Conservation (phyloP, 1,140 invertebrate genomes). For the Lepidurus apus region DNA sequence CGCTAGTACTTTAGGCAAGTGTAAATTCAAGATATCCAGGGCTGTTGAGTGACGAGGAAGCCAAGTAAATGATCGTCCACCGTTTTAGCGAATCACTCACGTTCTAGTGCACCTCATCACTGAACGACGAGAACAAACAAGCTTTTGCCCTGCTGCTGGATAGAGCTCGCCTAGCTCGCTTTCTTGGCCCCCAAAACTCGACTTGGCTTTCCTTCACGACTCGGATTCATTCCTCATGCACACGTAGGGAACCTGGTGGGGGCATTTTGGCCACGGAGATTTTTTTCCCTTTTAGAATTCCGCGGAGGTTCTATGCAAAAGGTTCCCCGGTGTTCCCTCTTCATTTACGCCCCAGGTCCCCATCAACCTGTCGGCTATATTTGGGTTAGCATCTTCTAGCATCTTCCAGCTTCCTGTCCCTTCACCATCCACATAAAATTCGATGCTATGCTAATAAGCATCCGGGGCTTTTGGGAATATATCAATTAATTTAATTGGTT, state of each 20-base stretch:
- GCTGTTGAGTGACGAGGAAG: neutral
- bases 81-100: conserved; percentile 9
- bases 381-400: conserved; percentile 9
- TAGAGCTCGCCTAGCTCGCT: neutral
- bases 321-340: neutral
- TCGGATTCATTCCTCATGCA: neutral
- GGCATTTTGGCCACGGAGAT: neutral
- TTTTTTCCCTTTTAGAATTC: neutral
- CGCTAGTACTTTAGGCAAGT: neutral
- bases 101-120: conserved; percentile 17
- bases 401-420: conserved; percentile 1
- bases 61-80: neutral
- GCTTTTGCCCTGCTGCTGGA: neutral
- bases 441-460: neutral
- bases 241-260: neutral
- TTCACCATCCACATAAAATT: neutral
- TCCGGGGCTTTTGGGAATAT: neutral
- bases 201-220: neutral
- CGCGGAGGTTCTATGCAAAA: neutral
- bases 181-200: neutral
- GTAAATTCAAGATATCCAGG: neutral
- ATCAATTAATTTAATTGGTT: too few species aligned
- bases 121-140: conserved; percentile 13
- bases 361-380: conserved; percentile 21
- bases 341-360: neutral